Evolutionary conservation across 2,113 vertebrate genomes (phyloP).

Genomic region (Melozone crissalis): DNA sequence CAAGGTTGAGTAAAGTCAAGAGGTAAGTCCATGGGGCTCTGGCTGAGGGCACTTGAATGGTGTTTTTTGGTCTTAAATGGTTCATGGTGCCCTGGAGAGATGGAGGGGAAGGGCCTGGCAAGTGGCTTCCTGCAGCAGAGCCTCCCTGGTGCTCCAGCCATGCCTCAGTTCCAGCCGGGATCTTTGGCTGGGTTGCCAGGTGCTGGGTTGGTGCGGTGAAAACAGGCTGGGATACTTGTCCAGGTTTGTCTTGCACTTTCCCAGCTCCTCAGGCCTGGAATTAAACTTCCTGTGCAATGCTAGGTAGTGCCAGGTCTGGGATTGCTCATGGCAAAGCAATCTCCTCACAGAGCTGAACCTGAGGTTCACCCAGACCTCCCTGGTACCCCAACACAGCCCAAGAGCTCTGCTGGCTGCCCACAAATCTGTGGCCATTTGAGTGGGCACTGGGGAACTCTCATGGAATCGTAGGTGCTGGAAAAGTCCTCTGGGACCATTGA

Average conservation of each 20-base stretch:
- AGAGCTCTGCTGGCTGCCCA: background rate
- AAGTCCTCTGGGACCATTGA: background rate
- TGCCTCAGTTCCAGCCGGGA: background rate
- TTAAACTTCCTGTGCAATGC: background rate
- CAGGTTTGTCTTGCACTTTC: background rate
- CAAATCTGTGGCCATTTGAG: rapidly evolving
- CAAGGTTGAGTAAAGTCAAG: background rate
- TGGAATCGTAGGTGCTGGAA: background rate
- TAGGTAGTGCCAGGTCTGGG: background rate
- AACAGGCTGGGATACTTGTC: background rate
- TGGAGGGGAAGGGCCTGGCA: background rate
- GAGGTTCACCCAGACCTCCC: background rate
- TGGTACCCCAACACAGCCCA: background rate
- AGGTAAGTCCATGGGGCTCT: rapidly evolving
- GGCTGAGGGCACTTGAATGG: background rate
- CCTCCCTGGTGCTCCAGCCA: background rate
- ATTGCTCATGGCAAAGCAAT: background rate
- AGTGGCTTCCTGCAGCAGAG: background rate
- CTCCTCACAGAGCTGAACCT: background rate
- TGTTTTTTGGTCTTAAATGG: background rate
- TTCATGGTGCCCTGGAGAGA: background rate
- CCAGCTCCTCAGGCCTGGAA: background rate
- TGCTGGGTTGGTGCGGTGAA: background rate
- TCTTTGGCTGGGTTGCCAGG: background rate
- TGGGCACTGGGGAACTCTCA: background rate